A percentile compares a stretch with the other conserved stretches of the same genome.
These are phyloP conservation scores for Elysia crispata DNA, from an alignment of 2,888 invertebrate species.

Conservation along the genomic window DNA sequence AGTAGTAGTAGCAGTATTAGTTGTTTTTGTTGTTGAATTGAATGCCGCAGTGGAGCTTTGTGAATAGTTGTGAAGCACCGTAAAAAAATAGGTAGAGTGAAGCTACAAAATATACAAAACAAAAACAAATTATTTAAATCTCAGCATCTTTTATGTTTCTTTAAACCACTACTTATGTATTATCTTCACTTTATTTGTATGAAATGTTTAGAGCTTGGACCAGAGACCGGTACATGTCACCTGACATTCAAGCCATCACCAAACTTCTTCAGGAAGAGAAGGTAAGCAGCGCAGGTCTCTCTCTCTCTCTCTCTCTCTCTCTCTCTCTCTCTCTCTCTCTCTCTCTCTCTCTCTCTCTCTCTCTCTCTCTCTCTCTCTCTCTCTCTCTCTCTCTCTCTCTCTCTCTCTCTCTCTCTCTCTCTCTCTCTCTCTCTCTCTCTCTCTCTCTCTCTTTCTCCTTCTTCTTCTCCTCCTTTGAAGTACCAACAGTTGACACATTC, in stretches of 20 bases:
- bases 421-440: too few relatives aligned
- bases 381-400: neutral
- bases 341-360: neutral
- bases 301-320: neutral
- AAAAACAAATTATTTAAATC: neutral
- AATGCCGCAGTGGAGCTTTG: too few relatives aligned
- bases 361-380: neutral
- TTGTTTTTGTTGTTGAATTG: neutral
- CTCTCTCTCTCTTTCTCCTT: too few relatives aligned
- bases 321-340: neutral
- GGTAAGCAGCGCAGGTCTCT: too few relatives aligned
- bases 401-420: too few relatives aligned
- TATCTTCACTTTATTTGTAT: neutral
- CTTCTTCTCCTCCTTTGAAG: too few relatives aligned
- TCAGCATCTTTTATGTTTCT: neutral
- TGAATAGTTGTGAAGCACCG: too few relatives aligned
- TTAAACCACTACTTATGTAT: neutral
- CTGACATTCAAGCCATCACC: slow-evolving; percentile 82
- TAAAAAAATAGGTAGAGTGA: too few relatives aligned
- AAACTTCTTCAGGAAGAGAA: slow-evolving; percentile 79
- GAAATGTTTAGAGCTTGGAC: slow-evolving; percentile 81
- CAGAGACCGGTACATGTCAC: slow-evolving; percentile 83
- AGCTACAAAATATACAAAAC: too few relatives aligned
- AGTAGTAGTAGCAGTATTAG: neutral
- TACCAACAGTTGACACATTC: too few relatives aligned